Base-by-base conservation (phyloP, 1,140 invertebrate genomes). In the Pseudomyrmex concolor region DNA sequence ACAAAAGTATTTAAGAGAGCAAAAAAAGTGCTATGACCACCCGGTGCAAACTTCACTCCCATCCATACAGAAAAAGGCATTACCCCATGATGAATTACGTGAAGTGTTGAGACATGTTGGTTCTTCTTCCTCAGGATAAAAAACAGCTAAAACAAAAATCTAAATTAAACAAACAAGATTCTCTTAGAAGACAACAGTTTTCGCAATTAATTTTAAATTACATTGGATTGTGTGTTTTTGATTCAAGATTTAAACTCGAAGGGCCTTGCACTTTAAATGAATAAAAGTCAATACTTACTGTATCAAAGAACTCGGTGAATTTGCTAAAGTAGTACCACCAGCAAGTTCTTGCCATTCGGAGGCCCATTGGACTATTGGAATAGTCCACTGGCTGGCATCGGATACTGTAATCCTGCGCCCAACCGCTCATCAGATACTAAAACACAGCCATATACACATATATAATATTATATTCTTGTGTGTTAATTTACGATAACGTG, bases 301-400 rank as follows among this genome's bases (percentile, higher is more conserved):
- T 99, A 95, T 99, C 98, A 92, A 99, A 97, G 95, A 99, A 99
- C 94, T 99, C 98, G 77, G 98, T 97, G 94, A 98, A 98, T 94
- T 99, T 99, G 85, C 98, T 98, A 94, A 99, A 97, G 94, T 99
- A 99, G 93, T 99, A 99, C 98, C 98, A 99, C 98, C 98, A 99
- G 91, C 98, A 97, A 43, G 97, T 98, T 86, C 96, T 96, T 3
- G 97, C 97, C 97, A 99, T 99, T 94, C 98, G 96, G 91, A 98
- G 94, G 22, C 97, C 98, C 94, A 97, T 95, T 15, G 97, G 96
- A 93, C 95, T 97, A 74, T 96, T 95, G 0, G 97, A 97, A 92
- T 99, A 99, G 93, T 98, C 97, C 54, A 99, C 98, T 34, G 98
- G 97, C 94, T 99, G 98, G 95, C 98, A 99, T 87, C 96, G 96